Percentiles rank a stretch among this genome's conserved stretches.
Evolutionary conservation across 2,797 vertebrate genomes (phyloP).

Genomic region (Sebastes hubbsi): DNA sequence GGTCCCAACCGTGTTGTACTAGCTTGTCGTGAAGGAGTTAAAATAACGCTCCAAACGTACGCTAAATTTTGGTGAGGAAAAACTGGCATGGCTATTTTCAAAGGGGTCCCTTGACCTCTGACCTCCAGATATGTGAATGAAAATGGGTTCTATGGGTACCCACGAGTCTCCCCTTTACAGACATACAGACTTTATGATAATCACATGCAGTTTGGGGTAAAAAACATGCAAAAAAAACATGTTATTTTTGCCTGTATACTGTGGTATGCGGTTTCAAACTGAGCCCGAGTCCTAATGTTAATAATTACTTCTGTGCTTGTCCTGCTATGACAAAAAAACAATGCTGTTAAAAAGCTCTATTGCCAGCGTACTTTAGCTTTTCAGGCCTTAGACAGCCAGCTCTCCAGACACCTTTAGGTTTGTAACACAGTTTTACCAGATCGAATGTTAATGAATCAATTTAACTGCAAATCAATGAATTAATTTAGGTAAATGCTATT

Average conservation of each 20-base stretch:
- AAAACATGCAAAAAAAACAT: rapidly evolving
- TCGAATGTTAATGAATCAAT: constrained; percentile 4
- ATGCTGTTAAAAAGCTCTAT: background rate
- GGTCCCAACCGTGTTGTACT: rapidly evolving
- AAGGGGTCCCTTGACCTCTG: too few species aligned
- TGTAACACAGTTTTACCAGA: background rate
- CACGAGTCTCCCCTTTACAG: too few species aligned
- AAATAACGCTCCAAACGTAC: too few species aligned
- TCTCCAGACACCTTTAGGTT: background rate
- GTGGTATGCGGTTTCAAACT: background rate
- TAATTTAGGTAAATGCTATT: constrained; percentile 4
- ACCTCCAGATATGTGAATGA: rapidly evolving
- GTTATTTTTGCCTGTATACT: too few species aligned
- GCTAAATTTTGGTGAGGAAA: too few species aligned
- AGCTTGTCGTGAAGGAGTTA: too few species aligned
- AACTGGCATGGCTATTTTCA: too few species aligned
- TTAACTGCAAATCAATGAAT: constrained; percentile 8
- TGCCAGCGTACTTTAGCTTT: background rate
- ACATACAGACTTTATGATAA: too few species aligned
- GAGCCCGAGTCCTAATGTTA: background rate
- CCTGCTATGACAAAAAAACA: background rate
- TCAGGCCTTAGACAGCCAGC: background rate
- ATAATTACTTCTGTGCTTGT: background rate
- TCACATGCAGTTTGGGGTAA: too few species aligned
- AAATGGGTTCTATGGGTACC: too few species aligned